phyloP scores from a whole-genome alignment of 2,888 invertebrate species.

The Catonia carolina region DNA sequence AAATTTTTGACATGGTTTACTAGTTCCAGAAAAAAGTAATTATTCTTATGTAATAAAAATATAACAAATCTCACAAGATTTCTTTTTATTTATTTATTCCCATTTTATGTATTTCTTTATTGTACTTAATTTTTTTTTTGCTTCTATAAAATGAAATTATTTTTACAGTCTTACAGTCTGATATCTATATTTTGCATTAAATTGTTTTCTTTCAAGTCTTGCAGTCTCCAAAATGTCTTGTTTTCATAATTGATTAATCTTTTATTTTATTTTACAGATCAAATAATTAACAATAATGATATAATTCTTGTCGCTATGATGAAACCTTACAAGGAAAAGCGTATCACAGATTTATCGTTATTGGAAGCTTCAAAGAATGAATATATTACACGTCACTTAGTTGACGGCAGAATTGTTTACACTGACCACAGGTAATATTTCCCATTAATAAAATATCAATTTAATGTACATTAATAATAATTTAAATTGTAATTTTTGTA shows the following conservation, averaged over 20 bases:
- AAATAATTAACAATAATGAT: conserved; percentile 31
- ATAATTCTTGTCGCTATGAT: conserved; percentile 49
- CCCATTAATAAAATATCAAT: neutral
- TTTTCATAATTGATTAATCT: neutral
- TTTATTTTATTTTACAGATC: conserved; percentile 1
- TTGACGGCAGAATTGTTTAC: conserved; percentile 83
- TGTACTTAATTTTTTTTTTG: too few relatives aligned
- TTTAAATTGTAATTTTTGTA: neutral
- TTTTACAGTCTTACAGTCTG: too few relatives aligned
- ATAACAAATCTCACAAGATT: too few relatives aligned
- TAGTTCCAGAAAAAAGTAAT: too few relatives aligned
- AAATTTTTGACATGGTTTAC: too few relatives aligned
- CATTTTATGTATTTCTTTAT: too few relatives aligned
- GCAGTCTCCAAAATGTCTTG: too few relatives aligned
- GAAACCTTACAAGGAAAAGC: conserved; percentile 60
- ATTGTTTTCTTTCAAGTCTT: too few relatives aligned
- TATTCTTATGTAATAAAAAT: too few relatives aligned
- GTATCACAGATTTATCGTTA: conserved; percentile 57
- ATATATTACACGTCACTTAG: conserved; percentile 81
- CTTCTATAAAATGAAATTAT: too few relatives aligned
- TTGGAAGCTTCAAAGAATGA: conserved; percentile 69
- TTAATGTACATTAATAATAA: neutral
- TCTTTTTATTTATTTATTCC: too few relatives aligned
- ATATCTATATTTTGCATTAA: too few relatives aligned
- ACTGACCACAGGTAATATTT: conserved; percentile 73